A percentile compares a stretch with the other conserved stretches of the same genome.
Conservation (phyloP, 2,113 vertebrate species). For the Neotragus pygmaeus region DNA sequence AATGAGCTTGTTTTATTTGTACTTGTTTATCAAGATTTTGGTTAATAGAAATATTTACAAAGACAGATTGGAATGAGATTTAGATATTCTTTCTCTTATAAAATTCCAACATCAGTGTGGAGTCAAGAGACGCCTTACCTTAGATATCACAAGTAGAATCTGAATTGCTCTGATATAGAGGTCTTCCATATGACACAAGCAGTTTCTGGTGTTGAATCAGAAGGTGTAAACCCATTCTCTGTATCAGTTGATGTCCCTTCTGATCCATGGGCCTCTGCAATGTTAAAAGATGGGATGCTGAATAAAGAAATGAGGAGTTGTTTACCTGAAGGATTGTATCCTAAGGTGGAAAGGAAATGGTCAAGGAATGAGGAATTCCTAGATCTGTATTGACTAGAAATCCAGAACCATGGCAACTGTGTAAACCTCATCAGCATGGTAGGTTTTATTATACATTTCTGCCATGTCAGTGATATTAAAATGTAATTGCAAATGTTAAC, state of each 20-base stretch:
- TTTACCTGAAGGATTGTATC: not conserved
- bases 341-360: not conserved
- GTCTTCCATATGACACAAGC: not conserved
- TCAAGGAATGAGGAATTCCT: not conserved
- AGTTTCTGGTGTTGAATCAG: not conserved
- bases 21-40: slow-evolving; percentile 8
- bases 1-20: not conserved
- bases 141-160: not conserved
- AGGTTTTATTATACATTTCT: not conserved
- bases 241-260: not conserved
- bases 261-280: not conserved
- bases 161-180: not conserved
- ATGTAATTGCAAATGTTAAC: not conserved
- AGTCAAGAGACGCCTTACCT: not conserved
- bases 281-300: not conserved
- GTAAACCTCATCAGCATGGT: not conserved
- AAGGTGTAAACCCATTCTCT: not conserved
- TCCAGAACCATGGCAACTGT: not conserved
- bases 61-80: not conserved
- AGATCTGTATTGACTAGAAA: not conserved
- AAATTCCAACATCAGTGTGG: not conserved
- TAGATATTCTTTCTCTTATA: slow-evolving; percentile 5
- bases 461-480: not conserved
- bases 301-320: not conserved
- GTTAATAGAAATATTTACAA: not conserved